Base-by-base conservation (phyloP, 1,140 invertebrate species). In the Latrodectus geometricus region DNA sequence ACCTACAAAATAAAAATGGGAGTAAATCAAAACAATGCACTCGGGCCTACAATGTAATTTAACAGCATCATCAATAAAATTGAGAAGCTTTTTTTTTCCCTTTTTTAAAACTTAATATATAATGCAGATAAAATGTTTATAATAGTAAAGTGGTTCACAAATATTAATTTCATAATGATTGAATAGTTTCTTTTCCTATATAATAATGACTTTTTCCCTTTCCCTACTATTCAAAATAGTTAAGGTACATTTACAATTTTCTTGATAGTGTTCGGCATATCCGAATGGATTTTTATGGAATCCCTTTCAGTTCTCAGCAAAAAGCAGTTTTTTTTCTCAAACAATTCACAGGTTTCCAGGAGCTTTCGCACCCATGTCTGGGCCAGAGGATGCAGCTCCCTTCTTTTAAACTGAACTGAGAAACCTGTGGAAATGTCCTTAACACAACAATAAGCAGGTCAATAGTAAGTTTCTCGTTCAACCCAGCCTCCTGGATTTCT, bases 391-490 rank as follows among this genome's bases (percentile, higher is more conserved):
- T 9, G 50, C 21, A 75, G 70, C 73, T 49, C 80, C 80, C 54
- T 65, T 69, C 9, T 48, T 20, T 48, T 21, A 15, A 79, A 80
- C 50, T 80, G 50, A 65, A 72, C 79, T 66, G 21, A 80, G 85
- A 87, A 79, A 79, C 56, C 76, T 87, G 76, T 80, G 54, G 52
- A 73, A 87, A 73, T 79, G 76, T 80, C 77, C 69, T 79, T 79
- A 87, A 87, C 77, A 80, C 77, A 73, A 52, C 52, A 65, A 7
- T 72, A 75, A 76, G 65, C 80, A 87, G 61, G 92, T 94, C 97
- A 99, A 94, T 99, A 99, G 93, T 99, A 99, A 91, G 98, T 99
- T 94, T 99, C 98, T 93, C 96, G 95, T 93, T 99, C 98, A 90
- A 99, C 94, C 97, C 97, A 99, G 90, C 98, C 97, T 90, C 98